These are phyloP conservation scores for Cybosia mesomella DNA, from an alignment of 2,888 invertebrate species.

Conservation along the genomic window DNA sequence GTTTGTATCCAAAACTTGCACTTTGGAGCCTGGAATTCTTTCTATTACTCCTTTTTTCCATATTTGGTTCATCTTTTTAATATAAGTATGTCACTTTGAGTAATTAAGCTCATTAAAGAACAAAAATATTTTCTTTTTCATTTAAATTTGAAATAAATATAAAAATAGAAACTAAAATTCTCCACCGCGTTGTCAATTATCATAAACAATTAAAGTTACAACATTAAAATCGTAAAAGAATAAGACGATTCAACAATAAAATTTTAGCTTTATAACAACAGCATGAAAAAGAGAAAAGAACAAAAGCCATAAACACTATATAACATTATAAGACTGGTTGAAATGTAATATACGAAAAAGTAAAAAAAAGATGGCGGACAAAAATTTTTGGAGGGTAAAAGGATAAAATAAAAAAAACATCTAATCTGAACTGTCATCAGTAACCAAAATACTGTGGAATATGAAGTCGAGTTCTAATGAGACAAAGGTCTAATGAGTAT, in stretches of 20 bases:
- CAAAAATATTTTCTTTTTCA: too few species aligned
- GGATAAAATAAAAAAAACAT: constrained; percentile 62
- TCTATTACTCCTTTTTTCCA: too few species aligned
- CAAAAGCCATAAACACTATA: constrained; percentile 53
- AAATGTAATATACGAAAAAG: constrained; percentile 57
- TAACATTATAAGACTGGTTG: constrained; percentile 53
- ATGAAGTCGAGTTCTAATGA: constrained; percentile 82
- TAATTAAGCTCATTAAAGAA: too few species aligned
- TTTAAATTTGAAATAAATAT: too few species aligned
- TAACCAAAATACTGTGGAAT: constrained; percentile 76
- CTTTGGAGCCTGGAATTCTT: too few species aligned
- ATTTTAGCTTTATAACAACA: constrained; percentile 37
- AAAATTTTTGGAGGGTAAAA: constrained; percentile 53
- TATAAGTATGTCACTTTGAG: too few species aligned
- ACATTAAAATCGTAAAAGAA: constrained; percentile 17
- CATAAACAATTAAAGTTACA: constrained; percentile 34
- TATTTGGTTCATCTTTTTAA: too few species aligned
- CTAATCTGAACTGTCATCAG: constrained; percentile 83
- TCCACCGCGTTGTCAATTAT: constrained; percentile 15
- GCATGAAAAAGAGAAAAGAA: constrained; percentile 29
- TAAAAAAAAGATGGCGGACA: constrained; percentile 56
- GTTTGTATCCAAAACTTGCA: too few species aligned
- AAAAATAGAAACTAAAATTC: background rate
- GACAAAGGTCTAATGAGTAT: constrained; percentile 86
- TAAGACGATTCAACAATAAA: constrained; percentile 44